Percentiles rank a stretch among this genome's conserved stretches.
Evolutionary conservation across 2,797 vertebrate species (phyloP).

Genomic region (Rhinichthys osculus): DNA sequence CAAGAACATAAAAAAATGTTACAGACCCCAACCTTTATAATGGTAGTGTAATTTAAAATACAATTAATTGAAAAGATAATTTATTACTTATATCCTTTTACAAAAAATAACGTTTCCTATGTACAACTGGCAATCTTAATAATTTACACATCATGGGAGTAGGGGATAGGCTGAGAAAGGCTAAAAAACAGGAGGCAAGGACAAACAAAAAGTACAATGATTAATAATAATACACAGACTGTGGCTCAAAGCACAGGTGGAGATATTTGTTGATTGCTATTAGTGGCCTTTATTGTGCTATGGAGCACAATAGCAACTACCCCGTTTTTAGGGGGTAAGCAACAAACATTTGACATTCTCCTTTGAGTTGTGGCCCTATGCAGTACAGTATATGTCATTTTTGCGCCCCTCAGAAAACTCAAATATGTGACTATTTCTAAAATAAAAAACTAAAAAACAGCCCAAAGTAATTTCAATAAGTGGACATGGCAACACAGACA

Average conservation of each 20-base stretch:
- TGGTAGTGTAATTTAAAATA: not conserved
- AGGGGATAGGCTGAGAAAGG: not conserved
- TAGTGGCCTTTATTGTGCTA: not conserved
- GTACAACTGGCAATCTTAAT: not conserved
- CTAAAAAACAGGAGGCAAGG: not conserved
- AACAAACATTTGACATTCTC: not conserved
- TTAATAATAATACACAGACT: not conserved
- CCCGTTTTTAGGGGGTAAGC: not conserved
- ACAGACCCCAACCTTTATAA: not conserved
- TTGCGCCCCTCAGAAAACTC: not conserved
- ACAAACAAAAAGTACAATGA: not conserved
- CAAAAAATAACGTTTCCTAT: not conserved
- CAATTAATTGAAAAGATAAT: not conserved
- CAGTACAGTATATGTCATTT: not conserved
- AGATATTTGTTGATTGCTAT: constrained; percentile 1
- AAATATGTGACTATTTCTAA: not conserved
- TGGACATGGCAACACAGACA: constrained; percentile 32
- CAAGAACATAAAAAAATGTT: not conserved
- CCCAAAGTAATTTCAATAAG: not conserved
- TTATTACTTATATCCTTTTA: not conserved
- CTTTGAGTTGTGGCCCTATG: not conserved
- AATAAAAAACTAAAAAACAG: not conserved
- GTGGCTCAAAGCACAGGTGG: not conserved
- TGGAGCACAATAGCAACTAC: not conserved
- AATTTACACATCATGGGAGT: not conserved